Evolutionary conservation across 1,140 invertebrate species (phyloP), one percentile per base, ranked within the genome.

Genomic region (Hestina assimilis): DNA sequence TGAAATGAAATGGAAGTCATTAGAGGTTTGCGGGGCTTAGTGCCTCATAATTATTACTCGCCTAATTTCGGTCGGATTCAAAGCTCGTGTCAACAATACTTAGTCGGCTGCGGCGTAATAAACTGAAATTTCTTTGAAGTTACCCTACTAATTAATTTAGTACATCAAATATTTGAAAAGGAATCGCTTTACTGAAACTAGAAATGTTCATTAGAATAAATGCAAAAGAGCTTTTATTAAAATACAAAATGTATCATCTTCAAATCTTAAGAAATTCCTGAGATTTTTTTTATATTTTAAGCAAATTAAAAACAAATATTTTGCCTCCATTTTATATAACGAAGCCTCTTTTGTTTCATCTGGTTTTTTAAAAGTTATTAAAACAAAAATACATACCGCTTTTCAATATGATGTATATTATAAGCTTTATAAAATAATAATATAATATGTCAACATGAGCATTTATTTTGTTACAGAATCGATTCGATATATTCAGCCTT

Each of bases 1-100:
- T 45, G 47, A 57, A 57, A 59, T 57, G 53, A 60, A 65, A 65
- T 57, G 58, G 53, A 47, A 65, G 57, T 59, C 61, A 55, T 63
- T 63, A 63, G 51, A 41, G 57, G 53, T 58, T 65, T 56, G 48
- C 52, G 52, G 56, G 56, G 55, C 61, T 57, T 63, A 63, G 60
- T 51, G 31, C 45, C 47, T 63, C 54, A 58, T 58, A 63, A 63
- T 63, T 54, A 58, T 57, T 43, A 63, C 45, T 26, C 15, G 47
- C n/a, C 42, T 51, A 58, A 56, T 64, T 64, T 59, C 59, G 50
- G 47, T 20, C 15, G 59, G 35, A 60, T 59, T 53, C 46, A 57
- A 56, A 63, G 43, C 50, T 47, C 26, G 43, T 58, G 45, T 64
- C 52, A 59, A 60, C 61, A 55, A 46, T 48, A 48, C 62, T 60